Base-by-base conservation (phyloP, 2,797 vertebrate species). In the Sciurus vulgaris region DNA sequence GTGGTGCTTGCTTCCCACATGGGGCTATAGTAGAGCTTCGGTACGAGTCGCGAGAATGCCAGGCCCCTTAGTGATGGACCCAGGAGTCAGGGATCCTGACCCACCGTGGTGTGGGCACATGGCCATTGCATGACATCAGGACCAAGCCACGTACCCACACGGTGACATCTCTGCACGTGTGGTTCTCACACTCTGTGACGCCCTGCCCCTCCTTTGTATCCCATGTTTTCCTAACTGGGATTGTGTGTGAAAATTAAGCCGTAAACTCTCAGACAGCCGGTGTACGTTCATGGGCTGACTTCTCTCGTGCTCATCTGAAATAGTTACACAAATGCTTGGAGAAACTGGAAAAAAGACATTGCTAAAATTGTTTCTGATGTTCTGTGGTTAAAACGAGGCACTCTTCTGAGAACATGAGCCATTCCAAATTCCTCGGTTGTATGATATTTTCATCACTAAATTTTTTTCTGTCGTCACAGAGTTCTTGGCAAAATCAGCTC, bases 391-490 rank as follows among this genome's bases (percentile, higher is more conserved):
- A 92, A 49, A 65, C 28, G 44, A 81, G 61, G 69, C 79, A 72
- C 30, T 67, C 82, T 26, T 89, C 78, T 70, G 59, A 76, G 74
- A 92, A 76, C 26, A 15, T 22, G 14, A 24, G 44, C n/a, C 14
- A 24, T 63, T 51, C 44, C 5, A 56, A 82, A 44, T 30, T 69
- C 20, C 38, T 79, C 85, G 20, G 5, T 72, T 77, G 47, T 13
- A 63, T 12, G 38, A 59, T 30, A 79, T 88, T 70, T 87, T 84
- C 72, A 88, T 56, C 26, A 91, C 9, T n/a, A 7, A 5, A 56
- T 61, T 82, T 94, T 82, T 94, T 83, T 74, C 72, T 38, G 17
- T 59, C 59, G 11, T 91, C 77, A 77, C 38, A 78, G 22, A 87
- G 17, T 78, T 61, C 30, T 35, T 67, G 82, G 49, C 44, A 61